Evolutionary conservation across 2,888 invertebrate genomes (phyloP), one percentile per base, ranked within the genome.

Genomic region (Proisotoma minuta): DNA sequence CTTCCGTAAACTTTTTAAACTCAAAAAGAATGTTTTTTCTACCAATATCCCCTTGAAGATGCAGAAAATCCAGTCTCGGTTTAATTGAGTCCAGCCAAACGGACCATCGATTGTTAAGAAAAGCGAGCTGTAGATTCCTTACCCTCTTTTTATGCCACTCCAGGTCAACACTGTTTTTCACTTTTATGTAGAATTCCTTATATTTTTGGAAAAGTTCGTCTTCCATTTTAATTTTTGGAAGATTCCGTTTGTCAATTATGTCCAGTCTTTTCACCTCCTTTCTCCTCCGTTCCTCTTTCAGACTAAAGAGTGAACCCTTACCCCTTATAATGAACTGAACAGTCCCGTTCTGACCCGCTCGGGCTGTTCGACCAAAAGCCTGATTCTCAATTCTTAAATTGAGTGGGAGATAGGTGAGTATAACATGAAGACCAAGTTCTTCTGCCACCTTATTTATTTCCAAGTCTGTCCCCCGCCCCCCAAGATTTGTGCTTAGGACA

Each of bases 381-480:
- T 79, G 79, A 28, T 76, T 69, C 68, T 78, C 77, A n/a, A 78
- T 71, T 54, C 79, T 67, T 2, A 61, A 52, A 65, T 78, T 79
- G 5, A 65, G 70, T 1, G 79, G 78, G 18, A 79, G 65, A 66
- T 75, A 79, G 0, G 77, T 74, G 8, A 79, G 60, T 53, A 76
- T 75, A 4, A 79, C 78, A 61, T 78, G 78, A 2, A 79, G 67
- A 4, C 79, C 79, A 62, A 76, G 76, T 34, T 34, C 34, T 34
- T 34, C 8, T 34, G 8, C 15, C 15, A 15, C 8, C 34, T 34
- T 15, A 15, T 34, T 10, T 34, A 34, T 34, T 34, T 8, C 8
- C 3, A 79, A 74, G 61, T 78, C 77, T 1, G 78, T 77, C 8
- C 78, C 78, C 20, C 78, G 65, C 15, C 78, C 78, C 15, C 77